Conservation (phyloP, 2,888 invertebrate species). For the Drosophila lacicola region DNA sequence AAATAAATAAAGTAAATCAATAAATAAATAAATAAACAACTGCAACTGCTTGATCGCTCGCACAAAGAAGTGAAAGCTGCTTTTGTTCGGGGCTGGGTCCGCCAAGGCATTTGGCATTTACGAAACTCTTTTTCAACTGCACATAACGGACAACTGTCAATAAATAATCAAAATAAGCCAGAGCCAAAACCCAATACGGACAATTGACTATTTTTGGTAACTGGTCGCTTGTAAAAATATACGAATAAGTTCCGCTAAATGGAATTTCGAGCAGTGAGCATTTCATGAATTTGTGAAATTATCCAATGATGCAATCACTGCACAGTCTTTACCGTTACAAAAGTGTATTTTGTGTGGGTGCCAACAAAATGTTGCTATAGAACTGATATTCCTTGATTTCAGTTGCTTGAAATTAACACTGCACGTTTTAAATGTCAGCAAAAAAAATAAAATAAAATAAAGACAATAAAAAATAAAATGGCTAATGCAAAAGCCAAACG, state of each 20-base stretch:
- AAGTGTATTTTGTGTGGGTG: conserved; percentile 31
- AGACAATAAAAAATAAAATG: conserved; percentile 13
- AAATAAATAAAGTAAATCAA: conserved; percentile 63
- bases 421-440: conserved; percentile 63
- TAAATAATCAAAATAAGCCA: conserved; percentile 78
- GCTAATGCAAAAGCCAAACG: conserved; percentile 59
- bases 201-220: conserved; percentile 75
- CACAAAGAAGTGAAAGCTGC: conserved; percentile 63
- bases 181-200: conserved; percentile 33
- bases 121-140: conserved; percentile 56
- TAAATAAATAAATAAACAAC: conserved; percentile 57
- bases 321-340: conserved; percentile 19
- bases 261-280: conserved; percentile 33
- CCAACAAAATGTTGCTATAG: conserved; percentile 12
- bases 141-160: conserved; percentile 78
- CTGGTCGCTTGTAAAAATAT: conserved; percentile 71
- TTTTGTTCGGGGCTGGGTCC: conserved; percentile 29
- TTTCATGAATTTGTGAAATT: conserved; percentile 77
- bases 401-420: conserved; percentile 39
- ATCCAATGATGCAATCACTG: conserved; percentile 63
- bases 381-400: conserved; percentile 6
- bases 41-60: conserved; percentile 30
- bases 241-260: conserved; percentile 28
- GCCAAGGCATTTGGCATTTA: conserved; percentile 58
- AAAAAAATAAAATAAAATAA: conserved; percentile 3